Evolutionary conservation across 2,888 invertebrate species (phyloP).

Genomic region (Pecten maximus): DNA sequence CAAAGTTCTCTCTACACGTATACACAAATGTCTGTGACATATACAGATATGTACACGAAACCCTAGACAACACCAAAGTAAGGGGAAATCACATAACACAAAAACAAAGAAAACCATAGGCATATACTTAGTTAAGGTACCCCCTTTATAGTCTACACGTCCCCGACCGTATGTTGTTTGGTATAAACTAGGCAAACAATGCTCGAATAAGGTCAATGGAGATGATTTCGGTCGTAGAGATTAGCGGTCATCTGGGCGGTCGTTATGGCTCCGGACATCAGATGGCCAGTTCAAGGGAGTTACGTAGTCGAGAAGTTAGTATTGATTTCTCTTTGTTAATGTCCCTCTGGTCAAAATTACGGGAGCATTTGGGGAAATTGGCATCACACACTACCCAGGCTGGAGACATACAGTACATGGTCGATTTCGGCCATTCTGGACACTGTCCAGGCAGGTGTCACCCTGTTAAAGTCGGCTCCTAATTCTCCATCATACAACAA

Average conservation of each 20-base stretch:
- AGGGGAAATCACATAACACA: not conserved
- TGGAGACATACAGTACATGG: not conserved
- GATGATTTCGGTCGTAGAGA: not conserved
- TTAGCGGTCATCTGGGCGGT: not conserved
- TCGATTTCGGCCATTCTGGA: not conserved
- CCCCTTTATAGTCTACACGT: not conserved
- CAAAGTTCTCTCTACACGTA: not conserved
- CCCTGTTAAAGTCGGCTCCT: too few species aligned
- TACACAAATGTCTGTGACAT: not conserved
- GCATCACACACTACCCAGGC: not conserved
- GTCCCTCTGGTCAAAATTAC: constrained; percentile 30
- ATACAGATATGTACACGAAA: not conserved
- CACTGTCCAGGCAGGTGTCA: not conserved
- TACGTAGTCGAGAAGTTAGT: not conserved
- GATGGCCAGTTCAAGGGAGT: not conserved
- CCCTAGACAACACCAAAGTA: too few species aligned
- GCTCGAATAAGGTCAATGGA: not conserved
- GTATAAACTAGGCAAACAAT: not conserved
- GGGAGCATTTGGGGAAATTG: constrained; percentile 20
- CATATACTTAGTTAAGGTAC: not conserved
- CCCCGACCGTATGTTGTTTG: not conserved
- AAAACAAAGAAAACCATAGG: too few species aligned
- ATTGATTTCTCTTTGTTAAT: constrained; percentile 14
- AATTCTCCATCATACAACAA: too few species aligned
- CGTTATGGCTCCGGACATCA: constrained; percentile 29